Conservation (phyloP, 1,140 invertebrate genomes). For the Solenopsis invicta region DNA sequence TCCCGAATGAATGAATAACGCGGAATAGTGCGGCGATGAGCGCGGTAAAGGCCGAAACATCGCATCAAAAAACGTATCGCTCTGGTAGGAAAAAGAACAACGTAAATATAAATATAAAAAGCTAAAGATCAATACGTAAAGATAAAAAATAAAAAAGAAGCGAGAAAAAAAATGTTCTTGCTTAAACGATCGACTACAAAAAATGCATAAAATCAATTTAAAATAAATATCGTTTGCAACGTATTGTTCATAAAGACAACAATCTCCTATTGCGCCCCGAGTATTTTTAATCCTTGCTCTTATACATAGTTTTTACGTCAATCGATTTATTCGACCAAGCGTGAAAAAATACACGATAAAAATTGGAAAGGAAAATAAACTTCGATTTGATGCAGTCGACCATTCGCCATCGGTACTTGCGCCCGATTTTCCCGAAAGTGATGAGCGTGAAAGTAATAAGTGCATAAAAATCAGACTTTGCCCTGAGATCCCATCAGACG, state of each 20-base stretch:
- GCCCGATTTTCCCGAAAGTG: not conserved
- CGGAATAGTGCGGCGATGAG: slow-evolving; percentile 36
- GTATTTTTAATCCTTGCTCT: not conserved
- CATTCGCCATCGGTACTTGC: not conserved
- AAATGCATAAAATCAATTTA: not conserved
- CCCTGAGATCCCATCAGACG: not conserved
- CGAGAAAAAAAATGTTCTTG: not conserved
- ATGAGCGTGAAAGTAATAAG: slow-evolving; percentile 27
- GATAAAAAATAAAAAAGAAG: not conserved
- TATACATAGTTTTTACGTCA: not conserved
- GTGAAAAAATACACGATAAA: not conserved
- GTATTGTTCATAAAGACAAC: not conserved
- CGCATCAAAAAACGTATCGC: slow-evolving; percentile 31
- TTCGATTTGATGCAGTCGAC: not conserved
- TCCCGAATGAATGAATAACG: slow-evolving; percentile 57
- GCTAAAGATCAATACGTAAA: slow-evolving; percentile 8
- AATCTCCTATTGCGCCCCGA: not conserved
- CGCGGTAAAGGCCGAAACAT: slow-evolving; percentile 17
- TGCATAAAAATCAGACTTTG: slow-evolving; percentile 26
- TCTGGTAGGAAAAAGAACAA: not conserved
- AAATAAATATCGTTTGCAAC: not conserved
- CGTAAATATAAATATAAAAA: slow-evolving; percentile 20
- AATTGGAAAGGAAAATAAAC: slow-evolving; percentile 14
- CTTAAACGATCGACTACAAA: not conserved
- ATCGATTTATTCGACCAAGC: not conserved